Conservation (phyloP, 2,113 vertebrate genomes). For the Dromas ardeola region DNA sequence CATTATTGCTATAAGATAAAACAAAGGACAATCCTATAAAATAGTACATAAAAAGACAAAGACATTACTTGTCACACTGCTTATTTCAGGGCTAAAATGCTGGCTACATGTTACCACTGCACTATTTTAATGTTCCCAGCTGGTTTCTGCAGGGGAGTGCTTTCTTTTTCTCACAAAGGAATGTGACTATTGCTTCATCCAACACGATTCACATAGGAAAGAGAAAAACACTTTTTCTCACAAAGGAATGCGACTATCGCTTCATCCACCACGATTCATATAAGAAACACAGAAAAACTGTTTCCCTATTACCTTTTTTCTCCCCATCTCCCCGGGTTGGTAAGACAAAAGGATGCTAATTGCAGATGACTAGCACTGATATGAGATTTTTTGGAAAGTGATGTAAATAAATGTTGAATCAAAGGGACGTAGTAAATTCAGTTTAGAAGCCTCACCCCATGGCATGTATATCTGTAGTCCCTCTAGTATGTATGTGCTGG, state of each 20-base stretch:
- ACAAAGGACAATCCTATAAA: conserved; percentile 11
- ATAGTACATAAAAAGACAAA: conserved; percentile 37
- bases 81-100: conserved; percentile 17
- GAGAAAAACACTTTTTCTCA: background rate
- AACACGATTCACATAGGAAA: background rate
- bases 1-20: conserved; percentile 10
- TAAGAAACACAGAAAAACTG: background rate
- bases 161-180: background rate
- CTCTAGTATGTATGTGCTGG: background rate
- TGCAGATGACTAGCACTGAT: background rate
- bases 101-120: background rate
- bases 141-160: background rate
- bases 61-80: background rate
- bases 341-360: background rate
- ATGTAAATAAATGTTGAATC: background rate
- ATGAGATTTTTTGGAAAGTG: background rate
- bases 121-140: conserved; percentile 20
- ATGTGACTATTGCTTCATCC: background rate
- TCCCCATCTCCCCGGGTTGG: background rate
- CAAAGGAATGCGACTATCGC: background rate
- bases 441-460: background rate
- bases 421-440: background rate
- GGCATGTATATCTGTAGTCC: background rate
- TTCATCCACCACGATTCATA: background rate
- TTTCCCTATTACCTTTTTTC: background rate